Percentiles rank a stretch among this genome's conserved stretches.
Evolutionary conservation across 2,797 vertebrate genomes (phyloP).

Genomic region (Tapera naevia): DNA sequence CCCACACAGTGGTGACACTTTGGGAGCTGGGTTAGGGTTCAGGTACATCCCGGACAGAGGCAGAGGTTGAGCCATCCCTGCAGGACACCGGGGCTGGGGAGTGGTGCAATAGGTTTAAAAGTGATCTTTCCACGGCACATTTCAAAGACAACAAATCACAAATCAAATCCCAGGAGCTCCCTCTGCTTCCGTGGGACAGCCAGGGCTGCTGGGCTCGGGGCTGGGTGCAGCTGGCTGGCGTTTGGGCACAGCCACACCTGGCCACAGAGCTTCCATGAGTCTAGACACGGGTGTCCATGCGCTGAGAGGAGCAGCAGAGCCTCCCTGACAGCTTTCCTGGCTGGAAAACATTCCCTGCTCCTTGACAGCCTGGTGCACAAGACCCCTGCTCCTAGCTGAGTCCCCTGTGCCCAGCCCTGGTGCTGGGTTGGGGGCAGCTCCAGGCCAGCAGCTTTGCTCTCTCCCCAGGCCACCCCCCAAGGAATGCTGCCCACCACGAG

Average conservation of each 20-base stretch:
- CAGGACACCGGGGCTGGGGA: background rate
- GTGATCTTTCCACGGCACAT: background rate
- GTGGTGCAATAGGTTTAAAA: background rate
- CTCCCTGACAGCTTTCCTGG: background rate
- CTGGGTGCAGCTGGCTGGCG: background rate
- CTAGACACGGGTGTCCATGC: fast-evolving
- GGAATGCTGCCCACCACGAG: background rate
- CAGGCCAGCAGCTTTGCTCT: too few species aligned
- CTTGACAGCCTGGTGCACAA: background rate
- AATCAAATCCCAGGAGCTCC: background rate
- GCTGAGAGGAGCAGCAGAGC: background rate
- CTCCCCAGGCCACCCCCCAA: fast-evolving
- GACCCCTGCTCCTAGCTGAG: too few species aligned
- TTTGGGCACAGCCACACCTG: background rate
- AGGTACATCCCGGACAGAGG: background rate
- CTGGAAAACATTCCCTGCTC: fast-evolving
- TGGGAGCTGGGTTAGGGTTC: background rate
- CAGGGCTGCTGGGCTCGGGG: background rate
- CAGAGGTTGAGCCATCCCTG: background rate
- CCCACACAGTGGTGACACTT: fast-evolving
- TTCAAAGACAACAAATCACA: background rate
- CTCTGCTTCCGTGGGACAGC: background rate
- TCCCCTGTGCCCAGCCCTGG: too few species aligned
- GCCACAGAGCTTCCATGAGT: background rate
- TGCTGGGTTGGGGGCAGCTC: too few species aligned